A percentile compares a stretch with the other conserved stretches of the same genome.
These are phyloP conservation scores for Ivindomyrus marchei DNA, from an alignment of 2,113 vertebrate genomes.

Conservation along the genomic window DNA sequence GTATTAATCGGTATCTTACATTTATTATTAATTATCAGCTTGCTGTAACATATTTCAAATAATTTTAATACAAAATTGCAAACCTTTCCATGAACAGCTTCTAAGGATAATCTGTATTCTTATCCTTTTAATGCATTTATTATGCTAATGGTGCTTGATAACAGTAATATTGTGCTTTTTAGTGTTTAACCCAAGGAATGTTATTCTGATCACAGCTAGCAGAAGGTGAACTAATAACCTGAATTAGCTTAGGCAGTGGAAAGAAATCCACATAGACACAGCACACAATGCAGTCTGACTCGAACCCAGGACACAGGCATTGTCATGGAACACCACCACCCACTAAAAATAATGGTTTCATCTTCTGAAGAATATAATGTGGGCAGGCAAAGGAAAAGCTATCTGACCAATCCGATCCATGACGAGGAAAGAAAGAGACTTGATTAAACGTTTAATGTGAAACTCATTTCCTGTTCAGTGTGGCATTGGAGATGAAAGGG, in stretches of 20 bases:
- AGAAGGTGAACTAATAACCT: background rate
- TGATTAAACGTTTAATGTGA: background rate
- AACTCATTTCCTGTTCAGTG: background rate
- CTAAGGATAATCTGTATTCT: background rate
- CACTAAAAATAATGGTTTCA: background rate
- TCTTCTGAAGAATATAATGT: background rate
- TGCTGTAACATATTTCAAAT: background rate
- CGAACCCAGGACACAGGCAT: background rate
- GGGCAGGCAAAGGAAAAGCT: background rate
- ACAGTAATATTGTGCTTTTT: background rate
- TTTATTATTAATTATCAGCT: background rate
- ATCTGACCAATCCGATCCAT: background rate
- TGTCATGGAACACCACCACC: background rate
- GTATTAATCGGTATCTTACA: background rate
- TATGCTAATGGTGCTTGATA: background rate
- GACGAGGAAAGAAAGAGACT: background rate
- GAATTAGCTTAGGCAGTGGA: background rate
- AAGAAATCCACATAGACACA: background rate
- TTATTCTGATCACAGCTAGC: background rate
- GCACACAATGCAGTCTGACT: background rate
- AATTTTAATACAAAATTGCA: background rate
- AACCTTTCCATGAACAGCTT: background rate
- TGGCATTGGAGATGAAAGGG: background rate
- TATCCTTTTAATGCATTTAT: background rate
- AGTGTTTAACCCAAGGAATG: background rate